Percentiles rank a stretch among this genome's conserved stretches.
Conservation (phyloP, 1,140 invertebrate species). For the Alviniconcha marisindica region DNA sequence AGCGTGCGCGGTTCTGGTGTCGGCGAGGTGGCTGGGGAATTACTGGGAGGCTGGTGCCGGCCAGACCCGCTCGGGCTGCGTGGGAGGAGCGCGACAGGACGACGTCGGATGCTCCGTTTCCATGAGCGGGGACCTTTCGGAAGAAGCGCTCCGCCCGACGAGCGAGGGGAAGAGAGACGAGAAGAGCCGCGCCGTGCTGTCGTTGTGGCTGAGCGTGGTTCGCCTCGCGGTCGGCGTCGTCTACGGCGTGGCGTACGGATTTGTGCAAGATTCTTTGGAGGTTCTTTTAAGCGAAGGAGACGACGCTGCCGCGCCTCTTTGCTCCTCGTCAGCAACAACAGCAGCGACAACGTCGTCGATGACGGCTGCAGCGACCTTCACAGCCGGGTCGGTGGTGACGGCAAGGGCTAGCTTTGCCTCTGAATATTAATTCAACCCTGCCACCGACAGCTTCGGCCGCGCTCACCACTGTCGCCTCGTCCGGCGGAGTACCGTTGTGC, state of each 20-base stretch:
- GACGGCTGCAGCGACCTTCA: too few species aligned
- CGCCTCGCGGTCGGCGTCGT: conserved; percentile 35
- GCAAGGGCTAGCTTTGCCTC: too few species aligned
- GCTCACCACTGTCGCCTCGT: conserved; percentile 10
- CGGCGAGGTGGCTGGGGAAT: conserved; percentile 41
- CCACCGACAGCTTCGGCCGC: neutral
- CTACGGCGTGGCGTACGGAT: conserved; percentile 27
- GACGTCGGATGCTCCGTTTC: conserved; percentile 2
- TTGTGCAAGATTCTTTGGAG: neutral
- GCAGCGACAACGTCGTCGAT: neutral
- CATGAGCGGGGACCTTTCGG: neutral
- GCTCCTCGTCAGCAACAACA: neutral
- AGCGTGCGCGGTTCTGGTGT: conserved; percentile 25
- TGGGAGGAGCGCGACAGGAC: neutral
- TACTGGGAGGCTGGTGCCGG: conserved; percentile 20
- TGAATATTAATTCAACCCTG: too few species aligned
- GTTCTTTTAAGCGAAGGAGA: neutral
- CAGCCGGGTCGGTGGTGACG: too few species aligned
- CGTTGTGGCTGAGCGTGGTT: conserved; percentile 34
- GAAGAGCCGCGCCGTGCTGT: conserved; percentile 21
- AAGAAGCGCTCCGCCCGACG: neutral
- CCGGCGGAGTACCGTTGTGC: neutral
- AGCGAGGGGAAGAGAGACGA: neutral
- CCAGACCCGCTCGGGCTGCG: neutral
- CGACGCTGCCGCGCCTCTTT: neutral